Percentiles rank a stretch among this genome's conserved stretches.
Conservation (phyloP, 2,113 vertebrate genomes). For the Nannospalax galili region DNA sequence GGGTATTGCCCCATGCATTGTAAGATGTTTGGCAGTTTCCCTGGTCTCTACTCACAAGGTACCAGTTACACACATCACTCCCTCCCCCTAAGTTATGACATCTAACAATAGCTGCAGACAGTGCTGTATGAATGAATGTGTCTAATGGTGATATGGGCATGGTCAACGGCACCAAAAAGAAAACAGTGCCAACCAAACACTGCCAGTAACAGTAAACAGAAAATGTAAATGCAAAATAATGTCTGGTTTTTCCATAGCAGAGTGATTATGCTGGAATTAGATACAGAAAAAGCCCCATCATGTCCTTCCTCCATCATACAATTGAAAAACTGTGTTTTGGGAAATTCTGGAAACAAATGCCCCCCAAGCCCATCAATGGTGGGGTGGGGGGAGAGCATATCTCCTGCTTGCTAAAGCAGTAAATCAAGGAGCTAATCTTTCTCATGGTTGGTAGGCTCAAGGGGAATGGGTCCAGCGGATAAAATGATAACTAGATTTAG, state of each 20-base stretch:
- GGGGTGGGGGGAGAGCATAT: slow-evolving; percentile 71
- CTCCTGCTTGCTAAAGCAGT: slow-evolving; percentile 77
- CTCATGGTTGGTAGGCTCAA: slow-evolving; percentile 59
- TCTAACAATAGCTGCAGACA: neutral
- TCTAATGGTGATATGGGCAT: neutral
- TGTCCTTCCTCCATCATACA: slow-evolving; percentile 28
- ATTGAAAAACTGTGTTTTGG: slow-evolving; percentile 62
- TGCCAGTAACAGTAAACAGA: neutral
- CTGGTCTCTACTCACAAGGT: neutral
- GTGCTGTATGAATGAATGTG: neutral
- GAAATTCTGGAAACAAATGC: slow-evolving; percentile 74
- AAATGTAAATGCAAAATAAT: slow-evolving; percentile 18
- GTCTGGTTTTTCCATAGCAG: slow-evolving; percentile 30
- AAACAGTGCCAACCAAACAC: neutral
- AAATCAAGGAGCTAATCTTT: slow-evolving; percentile 79
- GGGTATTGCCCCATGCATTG: neutral
- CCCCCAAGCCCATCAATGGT: slow-evolving; percentile 41
- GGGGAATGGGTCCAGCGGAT: slow-evolving; percentile 72
- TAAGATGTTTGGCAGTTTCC: neutral
- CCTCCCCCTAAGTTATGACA: neutral
- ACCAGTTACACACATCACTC: neutral
- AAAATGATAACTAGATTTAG: slow-evolving; percentile 79
- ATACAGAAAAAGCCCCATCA: neutral
- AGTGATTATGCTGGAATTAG: slow-evolving; percentile 57
- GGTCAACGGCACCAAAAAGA: neutral